Evolutionary conservation across 2,888 invertebrate species (phyloP), one percentile per base, ranked within the genome.

Genomic region (Sclerodermus sp.): DNA sequence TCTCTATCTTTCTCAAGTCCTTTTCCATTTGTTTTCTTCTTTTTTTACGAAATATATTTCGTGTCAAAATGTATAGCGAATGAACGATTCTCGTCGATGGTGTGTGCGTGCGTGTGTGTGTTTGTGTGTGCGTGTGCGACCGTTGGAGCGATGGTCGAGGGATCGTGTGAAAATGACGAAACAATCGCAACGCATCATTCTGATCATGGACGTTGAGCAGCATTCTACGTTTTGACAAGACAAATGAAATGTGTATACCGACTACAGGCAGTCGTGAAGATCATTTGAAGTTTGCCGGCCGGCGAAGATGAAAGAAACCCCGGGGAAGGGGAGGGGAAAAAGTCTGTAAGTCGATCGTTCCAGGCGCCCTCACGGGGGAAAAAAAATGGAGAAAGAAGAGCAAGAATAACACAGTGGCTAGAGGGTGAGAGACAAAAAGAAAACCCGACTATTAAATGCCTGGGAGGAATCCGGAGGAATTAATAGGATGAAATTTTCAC

Each of bases 251-350:
- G 63, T 58, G 63, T 64, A 58, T 47, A 12, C 6, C 59, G 55
- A 63, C 51, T 50, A 56, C 56, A 58, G 65, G 60, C 62, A 58
- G 62, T 66, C 57, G 55, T 51, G 62, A n/a, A 30, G 70, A 62
- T 62, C 64, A 55, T 62, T 64, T 61, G 58, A 55, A 54, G 60
- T 60, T 53, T 57, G 57, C 55, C 55, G 46, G 68, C 55, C 71
- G 71, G 70, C 68, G 45, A 66, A 70, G 67, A 71, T 71, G 66
- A 71, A 71, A 71, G 69, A 38, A 46, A 46, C 23, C 23, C 8
- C 23, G 23, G 43, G 45, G 40, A 37, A 39, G 34, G 46, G 46
- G 53, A 43, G 36, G 46, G 54, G 30, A 49, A 46, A 47, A 47
- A 55, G 51, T 51, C 53, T 58, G 64, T 62, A 60, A 64, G 62